Conservation (phyloP, 2,113 vertebrate species). For the Corythornis vintsioides region DNA sequence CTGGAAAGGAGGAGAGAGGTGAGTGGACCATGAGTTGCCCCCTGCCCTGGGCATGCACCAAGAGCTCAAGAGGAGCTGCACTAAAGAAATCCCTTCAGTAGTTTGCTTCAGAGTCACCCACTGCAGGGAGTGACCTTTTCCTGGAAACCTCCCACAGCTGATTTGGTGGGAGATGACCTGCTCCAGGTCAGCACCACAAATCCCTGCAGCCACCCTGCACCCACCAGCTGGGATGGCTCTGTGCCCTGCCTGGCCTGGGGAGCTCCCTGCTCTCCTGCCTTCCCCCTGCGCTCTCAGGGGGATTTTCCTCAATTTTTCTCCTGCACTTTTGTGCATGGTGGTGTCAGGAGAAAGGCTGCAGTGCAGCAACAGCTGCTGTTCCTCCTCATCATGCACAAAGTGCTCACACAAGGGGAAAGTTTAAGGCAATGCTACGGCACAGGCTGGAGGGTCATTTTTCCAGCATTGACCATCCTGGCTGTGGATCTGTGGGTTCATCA, state of each 20-base stretch:
- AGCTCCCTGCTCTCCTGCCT: neutral
- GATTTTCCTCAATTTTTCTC: neutral
- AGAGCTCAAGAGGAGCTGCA: neutral
- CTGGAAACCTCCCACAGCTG: neutral
- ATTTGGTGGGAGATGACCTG: neutral
- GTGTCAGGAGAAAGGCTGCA: neutral
- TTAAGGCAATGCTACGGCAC: fast-evolving
- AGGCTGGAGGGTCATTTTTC: neutral
- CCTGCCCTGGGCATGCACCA: neutral
- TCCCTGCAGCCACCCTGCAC: fast-evolving
- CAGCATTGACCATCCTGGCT: neutral
- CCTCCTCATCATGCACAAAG: fast-evolving
- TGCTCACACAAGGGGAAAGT: neutral
- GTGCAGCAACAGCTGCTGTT: neutral
- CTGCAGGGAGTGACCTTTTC: neutral
- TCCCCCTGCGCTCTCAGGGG: neutral
- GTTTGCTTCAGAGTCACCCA: neutral
- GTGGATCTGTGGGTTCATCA: neutral
- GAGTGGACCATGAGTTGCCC: fast-evolving
- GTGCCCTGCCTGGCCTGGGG: neutral
- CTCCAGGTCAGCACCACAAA: neutral
- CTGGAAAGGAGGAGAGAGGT: conserved; percentile 65
- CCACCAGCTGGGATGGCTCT: neutral
- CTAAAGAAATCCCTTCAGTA: neutral
- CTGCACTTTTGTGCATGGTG: fast-evolving